Percentiles rank a stretch among this genome's conserved stretches.
Conservation (phyloP, 1,140 invertebrate species). For the Atta colombica region DNA sequence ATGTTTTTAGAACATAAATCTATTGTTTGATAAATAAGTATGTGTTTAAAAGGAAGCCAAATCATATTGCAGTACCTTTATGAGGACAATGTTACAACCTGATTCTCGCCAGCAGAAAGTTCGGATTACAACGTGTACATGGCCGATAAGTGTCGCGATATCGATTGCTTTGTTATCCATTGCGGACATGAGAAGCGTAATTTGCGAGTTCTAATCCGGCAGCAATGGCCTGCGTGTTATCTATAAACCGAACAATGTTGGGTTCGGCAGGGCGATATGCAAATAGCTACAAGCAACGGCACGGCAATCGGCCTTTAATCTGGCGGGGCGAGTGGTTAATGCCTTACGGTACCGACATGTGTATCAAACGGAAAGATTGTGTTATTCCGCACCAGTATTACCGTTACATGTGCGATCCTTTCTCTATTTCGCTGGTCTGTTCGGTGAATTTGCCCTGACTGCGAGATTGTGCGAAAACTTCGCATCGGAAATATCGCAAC, state of each 20-base stretch:
- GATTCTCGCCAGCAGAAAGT: conserved; percentile 13
- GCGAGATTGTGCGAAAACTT: conserved; percentile 31
- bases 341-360: conserved; percentile 44
- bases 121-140: neutral
- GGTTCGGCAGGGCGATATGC: conserved; percentile 69
- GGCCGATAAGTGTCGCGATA: conserved; percentile 25
- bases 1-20: no score
- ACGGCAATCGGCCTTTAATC: conserved; percentile 66
- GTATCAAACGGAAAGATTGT: conserved; percentile 40
- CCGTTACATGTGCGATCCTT: conserved; percentile 15
- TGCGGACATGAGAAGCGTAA: conserved; percentile 3
- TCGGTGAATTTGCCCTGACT: neutral
- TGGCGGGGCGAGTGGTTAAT: conserved; percentile 55
- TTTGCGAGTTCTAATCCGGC: conserved; percentile 34
- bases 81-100: neutral
- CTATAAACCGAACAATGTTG: conserved; percentile 53
- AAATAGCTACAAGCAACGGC: conserved; percentile 66
- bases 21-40: neutral
- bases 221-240: conserved; percentile 5
- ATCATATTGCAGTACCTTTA: neutral
- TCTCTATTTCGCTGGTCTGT: conserved; percentile 15
- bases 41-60: neutral
- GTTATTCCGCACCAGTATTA: conserved; percentile 15
- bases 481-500: neutral
- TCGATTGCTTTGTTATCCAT: neutral